phyloP scores from a whole-genome alignment of 1,140 invertebrate species.

The Hyposmocoma kahamanoa region DNA sequence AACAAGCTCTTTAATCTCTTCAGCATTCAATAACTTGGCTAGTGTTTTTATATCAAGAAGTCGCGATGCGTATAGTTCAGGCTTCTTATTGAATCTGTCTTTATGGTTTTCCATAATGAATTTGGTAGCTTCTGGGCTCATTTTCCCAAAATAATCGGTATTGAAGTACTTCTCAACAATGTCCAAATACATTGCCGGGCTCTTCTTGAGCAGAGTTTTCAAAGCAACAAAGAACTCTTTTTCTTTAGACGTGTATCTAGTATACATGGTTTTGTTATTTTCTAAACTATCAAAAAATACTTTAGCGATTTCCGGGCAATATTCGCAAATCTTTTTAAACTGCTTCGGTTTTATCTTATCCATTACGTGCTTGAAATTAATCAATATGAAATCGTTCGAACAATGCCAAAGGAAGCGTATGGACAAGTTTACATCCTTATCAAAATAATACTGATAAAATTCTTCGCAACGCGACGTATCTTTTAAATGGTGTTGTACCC shows the following conservation, averaged over 20 bases:
- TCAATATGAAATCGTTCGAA: slow-evolving; percentile 25
- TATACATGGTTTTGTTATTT: slow-evolving; percentile 17
- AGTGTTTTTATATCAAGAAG: slow-evolving; percentile 31
- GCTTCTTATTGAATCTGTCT: slow-evolving; percentile 27
- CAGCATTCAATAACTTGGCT: slow-evolving; percentile 21
- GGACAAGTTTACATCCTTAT: slow-evolving; percentile 22
- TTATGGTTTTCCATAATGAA: slow-evolving; percentile 34
- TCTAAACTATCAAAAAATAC: slow-evolving; percentile 31
- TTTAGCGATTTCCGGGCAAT: slow-evolving; percentile 23
- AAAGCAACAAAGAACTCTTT: slow-evolving; percentile 28
- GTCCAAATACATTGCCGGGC: slow-evolving; percentile 33
- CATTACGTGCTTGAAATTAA: slow-evolving; percentile 27
- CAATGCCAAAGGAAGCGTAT: slow-evolving; percentile 40
- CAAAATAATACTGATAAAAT: slow-evolving; percentile 42
- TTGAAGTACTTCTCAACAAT: slow-evolving; percentile 40
- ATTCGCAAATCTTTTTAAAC: slow-evolving; percentile 36
- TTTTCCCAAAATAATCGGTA: slow-evolving; percentile 8
- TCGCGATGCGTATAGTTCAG: slow-evolving; percentile 32
- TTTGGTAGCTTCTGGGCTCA: slow-evolving; percentile 25
- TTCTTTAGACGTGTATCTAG: slow-evolving; percentile 21
- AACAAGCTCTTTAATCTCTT: slow-evolving; percentile 33
- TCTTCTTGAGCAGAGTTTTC: slow-evolving; percentile 31
- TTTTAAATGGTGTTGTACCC: slow-evolving; percentile 34
- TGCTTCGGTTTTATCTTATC: slow-evolving; percentile 31
- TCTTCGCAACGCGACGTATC: slow-evolving; percentile 29